Percentiles rank a stretch among this genome's conserved stretches.
phyloP scores from a whole-genome alignment of 2,113 vertebrate genomes.

The Xiphias gladius region DNA sequence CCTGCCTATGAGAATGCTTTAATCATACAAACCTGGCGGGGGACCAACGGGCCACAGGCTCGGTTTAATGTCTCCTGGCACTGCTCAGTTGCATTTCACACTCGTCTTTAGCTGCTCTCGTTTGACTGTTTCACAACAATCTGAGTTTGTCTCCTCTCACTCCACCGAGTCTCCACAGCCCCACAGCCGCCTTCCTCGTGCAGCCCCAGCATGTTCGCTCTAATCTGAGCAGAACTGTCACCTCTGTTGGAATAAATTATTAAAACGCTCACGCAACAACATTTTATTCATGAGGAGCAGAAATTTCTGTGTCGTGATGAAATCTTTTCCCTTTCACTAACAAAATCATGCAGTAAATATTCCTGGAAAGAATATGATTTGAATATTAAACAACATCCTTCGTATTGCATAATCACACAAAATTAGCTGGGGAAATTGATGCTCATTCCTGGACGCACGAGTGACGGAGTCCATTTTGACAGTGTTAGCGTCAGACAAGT shows the following conservation, averaged over 20 bases:
- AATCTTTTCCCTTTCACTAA: not conserved
- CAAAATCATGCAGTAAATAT: not conserved
- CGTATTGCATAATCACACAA: no score
- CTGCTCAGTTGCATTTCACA: not conserved
- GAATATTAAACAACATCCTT: not conserved
- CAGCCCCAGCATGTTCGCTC: no score
- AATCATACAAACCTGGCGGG: not conserved
- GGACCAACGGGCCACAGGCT: not conserved
- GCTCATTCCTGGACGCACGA: no score
- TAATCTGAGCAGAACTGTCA: no score
- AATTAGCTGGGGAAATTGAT: no score
- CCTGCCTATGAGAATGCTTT: no score
- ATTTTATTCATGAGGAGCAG: not conserved
- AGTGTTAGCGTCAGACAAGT: no score
- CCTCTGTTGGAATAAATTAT: constrained; percentile 3
- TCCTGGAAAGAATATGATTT: not conserved
- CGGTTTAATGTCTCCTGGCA: constrained; percentile 5
- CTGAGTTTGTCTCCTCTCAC: no score
- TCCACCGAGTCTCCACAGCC: no score
- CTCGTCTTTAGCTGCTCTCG: not conserved
- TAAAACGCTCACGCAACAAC: constrained; percentile 3
- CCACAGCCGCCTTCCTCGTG: no score
- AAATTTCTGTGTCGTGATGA: not conserved
- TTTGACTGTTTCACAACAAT: constrained; percentile 7
- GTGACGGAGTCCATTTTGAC: no score